These are phyloP conservation scores for Caenorhabditis angaria DNA, from an alignment of 2,888 invertebrate genomes.

Conservation along the genomic window DNA sequence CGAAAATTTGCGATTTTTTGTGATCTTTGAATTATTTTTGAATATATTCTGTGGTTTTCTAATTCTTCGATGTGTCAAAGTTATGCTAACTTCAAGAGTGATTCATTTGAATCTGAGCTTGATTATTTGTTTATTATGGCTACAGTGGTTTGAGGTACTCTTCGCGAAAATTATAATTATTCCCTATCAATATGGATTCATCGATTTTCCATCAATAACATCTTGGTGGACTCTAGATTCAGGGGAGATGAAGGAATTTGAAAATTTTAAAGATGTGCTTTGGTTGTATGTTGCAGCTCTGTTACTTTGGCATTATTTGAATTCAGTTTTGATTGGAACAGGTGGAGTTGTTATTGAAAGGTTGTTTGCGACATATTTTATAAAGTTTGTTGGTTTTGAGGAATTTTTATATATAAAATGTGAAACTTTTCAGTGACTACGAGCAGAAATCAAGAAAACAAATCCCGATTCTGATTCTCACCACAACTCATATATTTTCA, in stretches of 20 bases:
- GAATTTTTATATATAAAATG: not conserved
- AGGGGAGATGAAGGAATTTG: no score
- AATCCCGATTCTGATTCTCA: not conserved
- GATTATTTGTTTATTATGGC: not conserved
- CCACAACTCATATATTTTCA: not conserved
- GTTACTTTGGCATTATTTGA: not conserved
- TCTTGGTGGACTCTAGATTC: no score
- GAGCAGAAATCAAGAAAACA: not conserved
- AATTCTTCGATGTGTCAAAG: not conserved
- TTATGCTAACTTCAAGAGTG: not conserved
- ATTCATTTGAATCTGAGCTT: not conserved
- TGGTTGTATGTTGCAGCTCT: not conserved
- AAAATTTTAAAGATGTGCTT: no score
- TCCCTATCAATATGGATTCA: conserved; percentile 3
- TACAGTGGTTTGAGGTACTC: not conserved
- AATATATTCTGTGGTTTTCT: not conserved
- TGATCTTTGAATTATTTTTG: not conserved
- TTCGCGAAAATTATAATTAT: not conserved
- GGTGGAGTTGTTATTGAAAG: not conserved
- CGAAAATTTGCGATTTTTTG: not conserved
- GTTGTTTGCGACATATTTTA: not conserved
- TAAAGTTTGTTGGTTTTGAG: not conserved
- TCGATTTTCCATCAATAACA: no score
- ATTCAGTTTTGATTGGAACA: not conserved
- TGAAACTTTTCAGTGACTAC: not conserved